Evolutionary conservation across 2,888 invertebrate genomes (phyloP).

Genomic region (Microctonus brassicae): DNA sequence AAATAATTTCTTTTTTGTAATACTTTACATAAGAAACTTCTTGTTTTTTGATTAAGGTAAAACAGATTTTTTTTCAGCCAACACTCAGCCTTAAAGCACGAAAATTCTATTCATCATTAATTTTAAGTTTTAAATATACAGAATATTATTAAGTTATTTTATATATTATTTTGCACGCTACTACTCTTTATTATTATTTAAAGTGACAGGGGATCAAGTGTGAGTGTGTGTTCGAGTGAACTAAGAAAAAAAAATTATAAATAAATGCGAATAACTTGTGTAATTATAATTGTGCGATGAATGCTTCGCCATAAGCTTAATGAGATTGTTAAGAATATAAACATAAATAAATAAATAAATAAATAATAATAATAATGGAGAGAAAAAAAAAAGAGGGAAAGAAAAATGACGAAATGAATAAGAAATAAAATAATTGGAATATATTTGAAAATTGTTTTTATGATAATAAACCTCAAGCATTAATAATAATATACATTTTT

Average conservation of each 20-base stretch:
- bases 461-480: neutral
- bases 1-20: neutral
- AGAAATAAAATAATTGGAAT: no score
- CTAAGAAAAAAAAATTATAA: neutral
- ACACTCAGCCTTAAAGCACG: neutral
- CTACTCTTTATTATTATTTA: conserved; percentile 33
- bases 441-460: no score
- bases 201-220: neutral
- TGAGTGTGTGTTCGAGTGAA: neutral
- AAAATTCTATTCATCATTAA: neutral
- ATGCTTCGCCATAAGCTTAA: conserved; percentile 34
- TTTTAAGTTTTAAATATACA: conserved; percentile 18
- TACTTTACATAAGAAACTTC: neutral
- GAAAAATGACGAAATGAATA: neutral
- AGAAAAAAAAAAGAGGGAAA: conserved; percentile 31
- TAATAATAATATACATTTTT: neutral
- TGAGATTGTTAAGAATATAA: conserved; percentile 39
- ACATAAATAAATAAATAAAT: conserved; percentile 15
- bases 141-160: conserved; percentile 39
- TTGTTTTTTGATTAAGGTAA: neutral
- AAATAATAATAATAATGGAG: conserved; percentile 26
- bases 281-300: conserved; percentile 22
- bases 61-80: neutral
- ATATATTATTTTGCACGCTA: conserved; percentile 15
- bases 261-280: conserved; percentile 26